Evolutionary conservation across 2,113 vertebrate genomes (phyloP), one percentile per base, ranked within the genome.

Genomic region (Myxocyprinus asiaticus): DNA sequence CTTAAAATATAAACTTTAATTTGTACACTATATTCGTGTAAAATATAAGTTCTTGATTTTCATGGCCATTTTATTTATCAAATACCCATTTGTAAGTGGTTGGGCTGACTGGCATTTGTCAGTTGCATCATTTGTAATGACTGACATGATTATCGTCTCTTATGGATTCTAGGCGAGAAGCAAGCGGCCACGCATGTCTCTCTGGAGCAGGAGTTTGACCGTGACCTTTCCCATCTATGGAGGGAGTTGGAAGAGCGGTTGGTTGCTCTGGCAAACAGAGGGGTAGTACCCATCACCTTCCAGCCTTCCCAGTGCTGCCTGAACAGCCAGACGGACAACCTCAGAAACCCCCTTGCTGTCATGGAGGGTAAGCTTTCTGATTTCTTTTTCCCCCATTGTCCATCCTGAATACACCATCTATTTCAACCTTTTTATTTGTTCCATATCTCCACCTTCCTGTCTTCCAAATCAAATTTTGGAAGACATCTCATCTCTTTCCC

Each of bases 171-270:
- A 99, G 98, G 98, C 58, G 96, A 97, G 84, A 99, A 99, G 84
- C 97, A 99, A 86, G 98, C 97, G 43, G 97, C 96, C 59, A 99
- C 97, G 0, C 96, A 99, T 0, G 86, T 99, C 9, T 97, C 96
- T 69, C 90, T 99, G 85, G 98, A 99, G 88, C 98, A 99, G 86
- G 97, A 98, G 80, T 98, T 95, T 82, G 97, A 98, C 81, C 92
- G 86, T 0, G 96, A 97, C 7, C 92, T 93, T n/a, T 95, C 95
- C 2, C 92, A 94, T 4, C 93, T 98, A 79, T 99, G 98, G 97
- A 91, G 90, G 73, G 93, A 95, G 50, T 93, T 99, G 9, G 98
- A 99, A 85, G 96, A 98, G 68, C 95, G 95, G 85, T 91, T 96
- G 69, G 96, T 95, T 58, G 90, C 94, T 51, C 88, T 95, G 9